These are phyloP conservation scores for Elephantulus edwardii DNA, from an alignment of 2,113 vertebrate species.

Conservation along the genomic window DNA sequence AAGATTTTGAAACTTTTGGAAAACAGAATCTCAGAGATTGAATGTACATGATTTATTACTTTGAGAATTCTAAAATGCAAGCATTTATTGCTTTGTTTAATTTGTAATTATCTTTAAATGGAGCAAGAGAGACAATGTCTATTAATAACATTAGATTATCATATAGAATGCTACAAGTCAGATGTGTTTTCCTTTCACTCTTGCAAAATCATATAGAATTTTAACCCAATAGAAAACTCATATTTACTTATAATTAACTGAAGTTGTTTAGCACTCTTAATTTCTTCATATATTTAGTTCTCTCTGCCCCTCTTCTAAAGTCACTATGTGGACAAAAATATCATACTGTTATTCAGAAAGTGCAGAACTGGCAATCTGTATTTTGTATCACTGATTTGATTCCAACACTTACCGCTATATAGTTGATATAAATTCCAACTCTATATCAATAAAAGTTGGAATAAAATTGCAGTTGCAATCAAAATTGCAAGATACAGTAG, in stretches of 20 bases:
- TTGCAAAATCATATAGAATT: background rate
- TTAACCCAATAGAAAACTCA: background rate
- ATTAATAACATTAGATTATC: background rate
- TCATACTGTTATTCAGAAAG: background rate
- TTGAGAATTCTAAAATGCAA: background rate
- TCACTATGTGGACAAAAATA: background rate
- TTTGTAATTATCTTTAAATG: background rate
- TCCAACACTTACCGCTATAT: too few species aligned
- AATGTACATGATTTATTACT: background rate
- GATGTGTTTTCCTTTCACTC: background rate
- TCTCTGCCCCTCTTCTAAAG: background rate
- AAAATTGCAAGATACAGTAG: background rate
- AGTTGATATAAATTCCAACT: too few species aligned
- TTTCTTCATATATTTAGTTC: background rate
- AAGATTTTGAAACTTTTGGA: constrained; percentile 3
- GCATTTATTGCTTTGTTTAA: background rate
- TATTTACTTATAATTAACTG: background rate
- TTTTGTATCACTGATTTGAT: background rate
- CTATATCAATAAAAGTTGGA: too few species aligned
- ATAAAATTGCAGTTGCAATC: too few species aligned
- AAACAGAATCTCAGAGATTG: constrained; percentile 4
- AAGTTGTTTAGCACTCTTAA: background rate
- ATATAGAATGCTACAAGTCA: background rate
- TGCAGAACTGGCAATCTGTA: background rate
- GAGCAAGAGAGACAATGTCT: background rate